A percentile compares a stretch with the other conserved stretches of the same genome.
These are phyloP conservation scores for Bombus polaris DNA, from an alignment of 1,140 invertebrate species.

Conservation along the genomic window DNA sequence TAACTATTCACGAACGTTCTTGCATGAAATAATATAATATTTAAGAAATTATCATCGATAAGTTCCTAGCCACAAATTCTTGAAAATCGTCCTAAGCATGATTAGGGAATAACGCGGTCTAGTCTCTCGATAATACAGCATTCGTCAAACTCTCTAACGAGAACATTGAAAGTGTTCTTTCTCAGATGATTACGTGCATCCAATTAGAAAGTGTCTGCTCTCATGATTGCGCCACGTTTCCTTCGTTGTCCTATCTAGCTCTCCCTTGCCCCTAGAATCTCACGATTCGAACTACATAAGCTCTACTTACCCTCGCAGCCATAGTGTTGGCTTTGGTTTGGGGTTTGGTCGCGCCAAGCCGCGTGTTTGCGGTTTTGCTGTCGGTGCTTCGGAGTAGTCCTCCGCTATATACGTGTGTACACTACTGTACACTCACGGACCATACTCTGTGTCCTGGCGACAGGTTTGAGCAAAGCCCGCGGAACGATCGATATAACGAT, in stretches of 20 bases:
- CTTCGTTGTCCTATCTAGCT: constrained; percentile 6
- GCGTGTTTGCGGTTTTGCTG: constrained; percentile 82
- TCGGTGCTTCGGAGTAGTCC: constrained; percentile 76
- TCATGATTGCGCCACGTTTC: constrained; percentile 32
- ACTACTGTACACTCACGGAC: constrained; percentile 42
- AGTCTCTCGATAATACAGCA: background rate
- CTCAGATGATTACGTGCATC: constrained; percentile 36
- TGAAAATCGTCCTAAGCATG: background rate
- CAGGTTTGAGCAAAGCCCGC: constrained; percentile 51
- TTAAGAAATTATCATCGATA: background rate
- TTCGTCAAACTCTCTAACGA: background rate
- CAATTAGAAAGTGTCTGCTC: constrained; percentile 48
- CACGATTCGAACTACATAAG: constrained; percentile 76
- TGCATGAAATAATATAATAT: background rate
- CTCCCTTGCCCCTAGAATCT: background rate
- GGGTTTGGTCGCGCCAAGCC: constrained; percentile 79
- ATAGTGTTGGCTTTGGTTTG: constrained; percentile 81
- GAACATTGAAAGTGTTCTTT: constrained; percentile 13
- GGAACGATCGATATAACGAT: constrained; percentile 64
- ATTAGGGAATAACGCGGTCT: background rate
- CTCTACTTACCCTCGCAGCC: constrained; percentile 77
- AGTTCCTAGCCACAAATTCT: background rate
- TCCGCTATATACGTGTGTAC: constrained; percentile 45
- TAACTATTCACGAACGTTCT: background rate
- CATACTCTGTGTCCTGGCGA: constrained; percentile 53